Base-by-base conservation (phyloP, 2,113 vertebrate genomes). In the Columba livia region DNA sequence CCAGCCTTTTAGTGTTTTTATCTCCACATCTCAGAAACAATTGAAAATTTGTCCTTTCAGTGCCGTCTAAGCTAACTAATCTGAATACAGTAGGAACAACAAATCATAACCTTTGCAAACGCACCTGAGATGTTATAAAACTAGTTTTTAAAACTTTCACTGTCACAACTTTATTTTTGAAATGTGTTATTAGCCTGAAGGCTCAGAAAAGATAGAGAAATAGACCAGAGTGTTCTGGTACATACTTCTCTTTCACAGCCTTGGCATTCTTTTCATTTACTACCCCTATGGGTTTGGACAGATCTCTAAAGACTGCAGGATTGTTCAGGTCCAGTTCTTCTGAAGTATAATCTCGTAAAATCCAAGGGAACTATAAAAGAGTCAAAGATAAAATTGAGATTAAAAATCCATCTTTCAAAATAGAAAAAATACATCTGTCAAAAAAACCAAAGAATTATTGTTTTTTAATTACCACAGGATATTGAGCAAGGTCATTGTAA, bases 401-500 rank as follows among this genome's bases (percentile, higher is more conserved):
- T 80, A 85, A 81, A 79, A 66, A 64, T 54, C 3, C 15, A n/a
- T 36, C 40, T 86, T 93, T 77, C 42, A 71, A 91, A 31, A 70
- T 7, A 93, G n/a, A 44, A 51, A 83, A 87, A 58, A 48, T 28
- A 48, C 3, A 26, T 67, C 48, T 17, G 54, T 40, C 34, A 88
- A 77, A 50, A 50, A 96, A 83, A 4, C 57, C 11, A 2, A n/a
- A 48, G 73, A 20, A 21, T 36, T 53, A 10, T 15, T 7, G 25
- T 85, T 67, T 56, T 31, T 67, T 7, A 94, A 98, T 86, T 98
- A 99, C 99, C 98, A 99, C 99, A 69, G 99, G 99, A 96, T 99
- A 99, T 92, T 99, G 99, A 47, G 99, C 98, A 94, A 99, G 98
- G 95, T 99, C 97, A 92, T 99, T 99, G 96, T 99, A 99, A 25